Evolutionary conservation across 2,888 invertebrate genomes (phyloP).

Genomic region (Merodon equestris): DNA sequence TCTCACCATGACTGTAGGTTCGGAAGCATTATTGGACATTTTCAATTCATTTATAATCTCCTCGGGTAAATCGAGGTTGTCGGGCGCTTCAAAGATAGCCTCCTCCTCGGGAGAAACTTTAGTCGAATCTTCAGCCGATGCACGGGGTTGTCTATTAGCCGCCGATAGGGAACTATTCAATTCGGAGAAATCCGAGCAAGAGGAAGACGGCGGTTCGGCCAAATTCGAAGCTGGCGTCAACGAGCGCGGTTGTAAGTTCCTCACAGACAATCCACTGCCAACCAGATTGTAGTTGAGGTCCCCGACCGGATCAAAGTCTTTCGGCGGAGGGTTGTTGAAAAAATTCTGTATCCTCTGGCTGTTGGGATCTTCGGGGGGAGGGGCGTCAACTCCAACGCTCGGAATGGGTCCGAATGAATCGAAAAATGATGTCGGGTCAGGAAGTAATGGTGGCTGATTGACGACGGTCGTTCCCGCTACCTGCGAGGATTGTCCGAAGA

Average conservation of each 20-base stretch:
- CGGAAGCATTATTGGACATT: constrained; percentile 73
- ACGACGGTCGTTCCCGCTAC: constrained; percentile 29
- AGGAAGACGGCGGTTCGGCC: constrained; percentile 78
- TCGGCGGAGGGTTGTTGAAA: constrained; percentile 78
- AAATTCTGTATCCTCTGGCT: constrained; percentile 77
- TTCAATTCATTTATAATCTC: constrained; percentile 74
- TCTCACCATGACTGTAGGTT: constrained; percentile 71
- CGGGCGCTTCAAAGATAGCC: constrained; percentile 43
- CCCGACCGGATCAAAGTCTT: constrained; percentile 74
- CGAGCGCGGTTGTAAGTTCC: constrained; percentile 73
- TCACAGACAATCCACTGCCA: constrained; percentile 74
- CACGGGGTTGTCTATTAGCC: constrained; percentile 52
- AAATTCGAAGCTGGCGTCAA: constrained; percentile 76
- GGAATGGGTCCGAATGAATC: constrained; percentile 70
- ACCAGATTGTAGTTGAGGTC: constrained; percentile 77
- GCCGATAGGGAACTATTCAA: constrained; percentile 69
- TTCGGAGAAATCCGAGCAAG: constrained; percentile 77
- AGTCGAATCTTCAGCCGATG: constrained; percentile 55
- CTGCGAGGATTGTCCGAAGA: constrained; percentile 68
- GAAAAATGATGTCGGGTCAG: constrained; percentile 72
- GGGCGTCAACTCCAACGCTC: constrained; percentile 37
- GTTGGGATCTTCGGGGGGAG: constrained; percentile 63
- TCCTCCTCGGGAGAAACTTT: constrained; percentile 63
- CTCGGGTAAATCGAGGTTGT: constrained; percentile 74
- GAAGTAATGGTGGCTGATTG: constrained; percentile 47